A percentile compares a stretch with the other conserved stretches of the same genome.
These are phyloP conservation scores for Penaeus monodon DNA, from an alignment of 2,888 invertebrate genomes.

Conservation along the genomic window DNA sequence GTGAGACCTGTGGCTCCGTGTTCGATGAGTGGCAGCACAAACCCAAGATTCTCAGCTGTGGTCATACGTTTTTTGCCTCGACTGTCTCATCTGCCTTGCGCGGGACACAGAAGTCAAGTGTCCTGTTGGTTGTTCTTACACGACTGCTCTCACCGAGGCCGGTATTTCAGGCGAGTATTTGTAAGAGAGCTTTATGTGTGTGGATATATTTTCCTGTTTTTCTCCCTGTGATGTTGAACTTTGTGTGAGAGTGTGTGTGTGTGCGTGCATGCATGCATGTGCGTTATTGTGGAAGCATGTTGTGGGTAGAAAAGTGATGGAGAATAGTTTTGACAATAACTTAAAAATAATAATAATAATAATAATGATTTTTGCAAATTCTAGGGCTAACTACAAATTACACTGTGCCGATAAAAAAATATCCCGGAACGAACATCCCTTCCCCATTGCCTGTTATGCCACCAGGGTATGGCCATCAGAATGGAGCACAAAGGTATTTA, in stretches of 20 bases:
- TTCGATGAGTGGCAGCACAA: constrained; percentile 54
- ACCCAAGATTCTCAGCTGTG: constrained; percentile 63
- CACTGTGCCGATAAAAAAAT: constrained; percentile 37
- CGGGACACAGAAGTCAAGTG: constrained; percentile 53
- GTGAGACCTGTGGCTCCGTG: constrained; percentile 40
- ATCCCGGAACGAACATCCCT: constrained; percentile 25
- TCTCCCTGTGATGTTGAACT: too few relatives aligned
- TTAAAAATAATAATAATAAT: background rate
- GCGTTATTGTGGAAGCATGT: too few relatives aligned
- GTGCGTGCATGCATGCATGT: too few relatives aligned
- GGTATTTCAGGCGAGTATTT: constrained; percentile 53
- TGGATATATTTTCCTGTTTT: background rate
- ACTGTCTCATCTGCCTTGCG: constrained; percentile 52
- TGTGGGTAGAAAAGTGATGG: too few relatives aligned
- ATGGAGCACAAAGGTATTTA: constrained; percentile 55
- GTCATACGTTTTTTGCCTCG: constrained; percentile 61
- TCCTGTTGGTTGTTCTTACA: constrained; percentile 52
- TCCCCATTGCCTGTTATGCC: constrained; percentile 37
- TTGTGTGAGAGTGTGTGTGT: too few relatives aligned
- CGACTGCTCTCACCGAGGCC: constrained; percentile 58
- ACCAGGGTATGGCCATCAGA: constrained; percentile 34
- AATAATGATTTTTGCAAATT: background rate
- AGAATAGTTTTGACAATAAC: background rate
- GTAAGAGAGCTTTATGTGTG: background rate
- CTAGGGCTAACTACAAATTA: constrained; percentile 54